Conservation (phyloP, 2,113 vertebrate species). For the Ammodramus savannarum region DNA sequence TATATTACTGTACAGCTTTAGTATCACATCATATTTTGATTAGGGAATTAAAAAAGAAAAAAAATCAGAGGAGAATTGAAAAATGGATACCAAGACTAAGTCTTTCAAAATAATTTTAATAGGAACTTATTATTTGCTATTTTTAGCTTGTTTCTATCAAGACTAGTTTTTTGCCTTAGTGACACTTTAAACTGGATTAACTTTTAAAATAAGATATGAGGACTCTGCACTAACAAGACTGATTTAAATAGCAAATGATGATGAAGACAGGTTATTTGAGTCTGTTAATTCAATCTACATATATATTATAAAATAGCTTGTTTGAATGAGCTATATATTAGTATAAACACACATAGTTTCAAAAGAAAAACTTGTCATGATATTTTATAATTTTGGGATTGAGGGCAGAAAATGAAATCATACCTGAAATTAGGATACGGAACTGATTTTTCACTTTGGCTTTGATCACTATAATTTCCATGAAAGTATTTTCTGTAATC, state of each 20-base stretch:
- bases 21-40: background rate
- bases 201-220: background rate
- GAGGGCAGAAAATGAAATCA: background rate
- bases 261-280: background rate
- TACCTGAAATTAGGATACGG: background rate
- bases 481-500: background rate
- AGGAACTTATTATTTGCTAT: background rate
- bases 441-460: background rate
- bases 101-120: background rate
- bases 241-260: background rate
- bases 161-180: background rate
- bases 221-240: background rate
- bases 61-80: background rate
- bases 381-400: background rate
- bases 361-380: background rate
- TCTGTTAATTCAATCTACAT: background rate
- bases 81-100: background rate
- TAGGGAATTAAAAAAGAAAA: background rate
- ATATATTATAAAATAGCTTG: background rate
- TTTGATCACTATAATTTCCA: background rate
- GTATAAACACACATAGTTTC: background rate
- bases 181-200: background rate
- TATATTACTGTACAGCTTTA: background rate
- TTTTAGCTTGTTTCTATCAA: background rate
- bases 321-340: background rate